A percentile compares a stretch with the other conserved stretches of the same genome.
These are phyloP conservation scores for Melanostoma scalare DNA, from an alignment of 2,888 invertebrate species.

Conservation along the genomic window DNA sequence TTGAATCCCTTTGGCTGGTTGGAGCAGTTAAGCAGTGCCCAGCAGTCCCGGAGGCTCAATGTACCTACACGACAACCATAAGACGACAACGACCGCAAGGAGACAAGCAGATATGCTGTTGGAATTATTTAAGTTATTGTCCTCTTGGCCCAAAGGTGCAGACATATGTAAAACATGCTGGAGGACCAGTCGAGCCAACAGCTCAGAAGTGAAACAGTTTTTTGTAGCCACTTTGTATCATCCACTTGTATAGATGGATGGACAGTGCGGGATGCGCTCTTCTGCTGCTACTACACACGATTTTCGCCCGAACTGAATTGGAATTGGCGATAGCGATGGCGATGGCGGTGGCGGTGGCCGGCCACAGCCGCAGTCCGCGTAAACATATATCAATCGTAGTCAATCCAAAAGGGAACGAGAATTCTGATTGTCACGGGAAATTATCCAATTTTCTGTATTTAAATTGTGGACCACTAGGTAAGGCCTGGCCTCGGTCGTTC, in stretches of 20 bases:
- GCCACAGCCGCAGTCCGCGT: constrained; percentile 47
- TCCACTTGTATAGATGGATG: constrained; percentile 8
- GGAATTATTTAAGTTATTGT: constrained; percentile 78
- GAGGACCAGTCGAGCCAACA: constrained; percentile 75
- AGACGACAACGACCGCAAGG: constrained; percentile 55
- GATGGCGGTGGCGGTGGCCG: constrained; percentile 63
- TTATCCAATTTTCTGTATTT: constrained; percentile 82
- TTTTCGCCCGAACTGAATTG: constrained; percentile 64
- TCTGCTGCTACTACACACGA: constrained; percentile 65
- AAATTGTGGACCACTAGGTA: constrained; percentile 77
- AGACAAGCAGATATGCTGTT: constrained; percentile 75
- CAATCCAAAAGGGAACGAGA: constrained; percentile 75
- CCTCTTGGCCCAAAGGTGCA: constrained; percentile 77
- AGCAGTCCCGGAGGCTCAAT: constrained; percentile 46
- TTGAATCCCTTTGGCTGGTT: constrained; percentile 41
- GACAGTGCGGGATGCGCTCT: too few species aligned
- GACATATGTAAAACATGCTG: constrained; percentile 81
- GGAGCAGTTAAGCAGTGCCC: constrained; percentile 15
- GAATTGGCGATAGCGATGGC: constrained; percentile 33
- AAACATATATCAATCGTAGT: constrained; percentile 80
- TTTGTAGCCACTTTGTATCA: constrained; percentile 69
- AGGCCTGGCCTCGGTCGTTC: constrained; percentile 27
- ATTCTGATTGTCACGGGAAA: constrained; percentile 81
- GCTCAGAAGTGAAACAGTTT: constrained; percentile 70
- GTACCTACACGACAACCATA: constrained; percentile 17